Base-by-base conservation (phyloP, 1,140 invertebrate species). In the Leptopilina boulardi region DNA sequence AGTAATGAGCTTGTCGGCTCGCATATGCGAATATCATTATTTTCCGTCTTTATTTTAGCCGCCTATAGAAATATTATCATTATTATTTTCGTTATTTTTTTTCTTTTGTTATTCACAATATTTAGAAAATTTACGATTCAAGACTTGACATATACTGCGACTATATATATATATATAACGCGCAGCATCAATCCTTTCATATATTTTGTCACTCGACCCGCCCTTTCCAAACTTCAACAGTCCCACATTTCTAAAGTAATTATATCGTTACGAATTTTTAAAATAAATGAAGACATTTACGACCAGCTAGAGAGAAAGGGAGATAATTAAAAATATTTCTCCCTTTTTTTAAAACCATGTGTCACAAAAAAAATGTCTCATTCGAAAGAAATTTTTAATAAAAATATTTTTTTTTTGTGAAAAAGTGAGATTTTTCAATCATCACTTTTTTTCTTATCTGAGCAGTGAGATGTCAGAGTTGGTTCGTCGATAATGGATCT, bases 1-100 rank as follows among this genome's bases (percentile, higher is more conserved):
- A 66, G 59, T 66, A 66, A 66, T 66, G 59, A 66, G 59, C 59
- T 66, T 66, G 59, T 66, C 59, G 59, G 59, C 13, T 66, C 13
- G 26, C 59, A 66, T n/a, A 66, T 4, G 15, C 11, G 59, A 30
- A 66, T 66, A 66, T 66, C 26, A 23, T 66, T 30, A 66, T 66
- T 66, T 59, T 66, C 59, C 59, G 26, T 66, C 59, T n/a, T 66
- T 66, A 66, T 66, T 23, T 38, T 66, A 66, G 59, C 10, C 26
- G 23, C 26, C 59, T 66, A 13, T 13, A 30, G 59, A n/a, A 66
- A 66, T 30, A 30, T 15, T 59, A 26, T 34, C 5, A 51, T 66
- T 38, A 38, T 38, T 9, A 4, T 38, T 34, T 51, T 18, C 8
- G 47, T n/a, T 51, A 8, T 8, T 51, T 51, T 51, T n/a, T n/a